Evolutionary conservation across 1,140 invertebrate species (phyloP).

Genomic region (Ceratina australensis): DNA sequence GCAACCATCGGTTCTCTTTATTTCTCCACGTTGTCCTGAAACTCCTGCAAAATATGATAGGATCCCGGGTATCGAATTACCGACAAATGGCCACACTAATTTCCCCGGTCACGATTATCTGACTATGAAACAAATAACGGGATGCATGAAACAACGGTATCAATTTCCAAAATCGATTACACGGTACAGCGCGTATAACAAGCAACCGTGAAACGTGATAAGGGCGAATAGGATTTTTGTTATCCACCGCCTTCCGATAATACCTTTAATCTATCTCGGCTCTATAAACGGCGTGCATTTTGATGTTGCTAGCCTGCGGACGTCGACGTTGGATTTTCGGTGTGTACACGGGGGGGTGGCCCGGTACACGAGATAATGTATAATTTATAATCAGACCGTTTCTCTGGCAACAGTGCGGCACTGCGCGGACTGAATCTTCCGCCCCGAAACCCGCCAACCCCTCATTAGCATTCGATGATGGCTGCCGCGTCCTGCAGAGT

Average conservation of each 20-base stretch:
- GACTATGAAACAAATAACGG: not conserved
- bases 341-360: constrained; percentile 68
- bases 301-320: constrained; percentile 49
- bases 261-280: constrained; percentile 54
- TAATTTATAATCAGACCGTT: constrained; percentile 80
- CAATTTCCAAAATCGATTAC: not conserved
- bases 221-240: constrained; percentile 10
- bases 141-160: not conserved
- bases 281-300: constrained; percentile 52
- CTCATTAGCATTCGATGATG: constrained; percentile 81
- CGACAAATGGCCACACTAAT: not conserved
- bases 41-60: not conserved
- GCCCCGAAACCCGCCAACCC: constrained; percentile 75
- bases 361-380: constrained; percentile 77
- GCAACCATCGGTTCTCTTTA: constrained; percentile 2
- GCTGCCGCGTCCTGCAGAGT: constrained; percentile 78
- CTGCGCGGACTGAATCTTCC: constrained; percentile 62
- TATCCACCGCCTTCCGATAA: not conserved
- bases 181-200: no score
- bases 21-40: not conserved
- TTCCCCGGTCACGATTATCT: no score
- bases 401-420: constrained; percentile 62
- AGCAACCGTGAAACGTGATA: no score
- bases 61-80: not conserved
- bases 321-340: constrained; percentile 66